phyloP scores from a whole-genome alignment of 2,888 invertebrate genomes.

The Synanthedon andrenaeformis region DNA sequence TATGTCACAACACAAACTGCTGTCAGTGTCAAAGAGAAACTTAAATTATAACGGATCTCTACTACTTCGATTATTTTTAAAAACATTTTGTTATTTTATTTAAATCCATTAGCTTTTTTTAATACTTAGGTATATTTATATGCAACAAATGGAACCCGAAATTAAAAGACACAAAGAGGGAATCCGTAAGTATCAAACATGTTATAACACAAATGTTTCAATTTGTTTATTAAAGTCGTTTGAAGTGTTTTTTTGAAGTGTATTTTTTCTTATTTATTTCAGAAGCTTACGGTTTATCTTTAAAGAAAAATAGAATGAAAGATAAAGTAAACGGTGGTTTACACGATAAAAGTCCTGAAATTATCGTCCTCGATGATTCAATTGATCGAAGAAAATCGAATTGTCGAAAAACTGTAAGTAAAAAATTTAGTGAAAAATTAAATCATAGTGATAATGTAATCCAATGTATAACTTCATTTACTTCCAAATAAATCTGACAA shows the following conservation, averaged over 20 bases:
- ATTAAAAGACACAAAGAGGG: too few species aligned
- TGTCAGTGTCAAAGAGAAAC: too few species aligned
- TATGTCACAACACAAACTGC: too few species aligned
- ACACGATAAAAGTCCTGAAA: conserved; percentile 34
- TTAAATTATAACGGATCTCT: too few species aligned
- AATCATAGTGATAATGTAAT: neutral
- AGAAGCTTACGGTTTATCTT: conserved; percentile 47
- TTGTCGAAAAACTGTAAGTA: conserved; percentile 36
- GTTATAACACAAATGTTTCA: too few species aligned
- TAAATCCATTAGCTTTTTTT: too few species aligned
- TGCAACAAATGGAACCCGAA: too few species aligned
- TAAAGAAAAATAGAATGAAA: conserved; percentile 46
- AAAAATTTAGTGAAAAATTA: neutral
- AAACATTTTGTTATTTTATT: too few species aligned
- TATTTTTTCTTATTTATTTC: conserved; percentile 11
- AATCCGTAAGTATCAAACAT: too few species aligned
- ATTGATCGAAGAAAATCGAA: conserved; percentile 39
- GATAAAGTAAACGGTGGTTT: conserved; percentile 22
- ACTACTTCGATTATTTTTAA: too few species aligned
- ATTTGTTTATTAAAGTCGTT: neutral
- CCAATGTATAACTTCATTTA: neutral
- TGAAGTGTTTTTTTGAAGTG: neutral
- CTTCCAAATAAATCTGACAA: too few species aligned
- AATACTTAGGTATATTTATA: too few species aligned
- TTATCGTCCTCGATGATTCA: conserved; percentile 50